These are phyloP conservation scores for Apamea anceps DNA, from an alignment of 2,888 invertebrate species.

Conservation along the genomic window DNA sequence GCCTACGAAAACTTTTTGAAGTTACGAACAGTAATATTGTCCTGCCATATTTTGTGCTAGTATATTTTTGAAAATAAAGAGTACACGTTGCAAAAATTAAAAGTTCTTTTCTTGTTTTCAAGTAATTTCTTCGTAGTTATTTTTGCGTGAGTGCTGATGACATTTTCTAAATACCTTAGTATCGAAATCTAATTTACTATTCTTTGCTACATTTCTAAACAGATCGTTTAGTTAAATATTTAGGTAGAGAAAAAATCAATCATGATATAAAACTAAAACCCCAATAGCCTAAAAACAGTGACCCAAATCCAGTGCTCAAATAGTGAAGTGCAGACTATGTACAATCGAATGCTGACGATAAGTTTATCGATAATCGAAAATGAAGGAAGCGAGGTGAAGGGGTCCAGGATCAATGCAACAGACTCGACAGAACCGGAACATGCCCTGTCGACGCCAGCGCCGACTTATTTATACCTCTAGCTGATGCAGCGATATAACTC, in stretches of 20 bases:
- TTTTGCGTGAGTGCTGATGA: not conserved
- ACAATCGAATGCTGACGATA: conserved; percentile 70
- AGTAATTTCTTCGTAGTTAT: not conserved
- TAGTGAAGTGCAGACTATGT: conserved; percentile 81
- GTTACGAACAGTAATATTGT: conserved; percentile 11
- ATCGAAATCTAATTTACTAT: conserved; percentile 13
- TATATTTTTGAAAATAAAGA: conserved; percentile 11
- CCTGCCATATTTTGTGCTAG: conserved; percentile 18
- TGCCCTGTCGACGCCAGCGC: conserved; percentile 86
- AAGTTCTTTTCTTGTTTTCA: not conserved
- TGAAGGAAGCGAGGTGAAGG: conserved; percentile 72
- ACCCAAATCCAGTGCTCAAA: conserved; percentile 69
- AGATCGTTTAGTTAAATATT: conserved; percentile 21
- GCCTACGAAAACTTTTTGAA: conserved; percentile 25
- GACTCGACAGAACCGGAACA: conserved; percentile 76
- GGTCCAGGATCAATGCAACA: conserved; percentile 77
- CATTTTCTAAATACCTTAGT: not conserved
- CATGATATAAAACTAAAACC: conserved; percentile 31
- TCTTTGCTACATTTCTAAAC: conserved; percentile 39
- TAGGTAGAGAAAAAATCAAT: conserved; percentile 21
- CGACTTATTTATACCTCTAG: conserved; percentile 84
- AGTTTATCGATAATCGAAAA: conserved; percentile 67
- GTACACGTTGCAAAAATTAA: not conserved
- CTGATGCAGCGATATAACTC: conserved; percentile 86
- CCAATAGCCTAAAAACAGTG: conserved; percentile 59